Evolutionary conservation across 1,140 invertebrate genomes (phyloP).

Genomic region (Drosophila pandora): DNA sequence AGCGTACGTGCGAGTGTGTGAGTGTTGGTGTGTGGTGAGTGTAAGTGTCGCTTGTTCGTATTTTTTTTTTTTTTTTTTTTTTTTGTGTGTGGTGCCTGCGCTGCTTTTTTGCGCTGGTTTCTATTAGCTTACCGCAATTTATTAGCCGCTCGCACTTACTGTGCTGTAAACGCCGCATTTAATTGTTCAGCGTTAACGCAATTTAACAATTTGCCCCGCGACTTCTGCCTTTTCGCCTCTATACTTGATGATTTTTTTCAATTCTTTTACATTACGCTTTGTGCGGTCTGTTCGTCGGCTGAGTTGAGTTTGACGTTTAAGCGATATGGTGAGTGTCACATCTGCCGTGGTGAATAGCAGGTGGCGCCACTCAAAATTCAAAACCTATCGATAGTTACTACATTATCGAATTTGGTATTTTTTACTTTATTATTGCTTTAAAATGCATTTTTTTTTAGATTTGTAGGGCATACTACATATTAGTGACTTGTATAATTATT

Average conservation of each 20-base stretch:
- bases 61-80: slow-evolving; percentile 43
- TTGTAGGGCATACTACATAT: background rate
- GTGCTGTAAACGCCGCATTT: slow-evolving; percentile 43
- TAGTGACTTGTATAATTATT: background rate
- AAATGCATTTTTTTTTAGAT: too few relatives aligned
- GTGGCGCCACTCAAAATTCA: background rate
- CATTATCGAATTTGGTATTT: background rate
- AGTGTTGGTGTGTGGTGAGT: slow-evolving; percentile 16
- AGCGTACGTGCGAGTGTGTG: slow-evolving; percentile 19
- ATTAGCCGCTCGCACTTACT: slow-evolving; percentile 57
- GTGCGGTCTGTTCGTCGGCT: slow-evolving; percentile 74
- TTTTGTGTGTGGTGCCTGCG: background rate
- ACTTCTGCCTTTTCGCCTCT: slow-evolving; percentile 73
- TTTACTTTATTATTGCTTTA: background rate
- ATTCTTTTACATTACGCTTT: slow-evolving; percentile 76
- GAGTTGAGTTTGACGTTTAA: slow-evolving; percentile 63
- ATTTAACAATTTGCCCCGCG: slow-evolving; percentile 48
- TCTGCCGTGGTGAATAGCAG: background rate
- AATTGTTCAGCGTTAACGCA: slow-evolving; percentile 57
- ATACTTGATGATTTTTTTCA: slow-evolving; percentile 81
- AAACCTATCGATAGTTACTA: background rate
- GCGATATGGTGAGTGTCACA: slow-evolving; percentile 7
- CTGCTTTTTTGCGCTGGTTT: slow-evolving; percentile 33
- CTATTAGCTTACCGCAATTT: slow-evolving; percentile 66
- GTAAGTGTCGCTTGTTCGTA: slow-evolving; percentile 61